Evolutionary conservation across 2,888 invertebrate genomes (phyloP).

Genomic region (Scelioninae gen. 1): DNA sequence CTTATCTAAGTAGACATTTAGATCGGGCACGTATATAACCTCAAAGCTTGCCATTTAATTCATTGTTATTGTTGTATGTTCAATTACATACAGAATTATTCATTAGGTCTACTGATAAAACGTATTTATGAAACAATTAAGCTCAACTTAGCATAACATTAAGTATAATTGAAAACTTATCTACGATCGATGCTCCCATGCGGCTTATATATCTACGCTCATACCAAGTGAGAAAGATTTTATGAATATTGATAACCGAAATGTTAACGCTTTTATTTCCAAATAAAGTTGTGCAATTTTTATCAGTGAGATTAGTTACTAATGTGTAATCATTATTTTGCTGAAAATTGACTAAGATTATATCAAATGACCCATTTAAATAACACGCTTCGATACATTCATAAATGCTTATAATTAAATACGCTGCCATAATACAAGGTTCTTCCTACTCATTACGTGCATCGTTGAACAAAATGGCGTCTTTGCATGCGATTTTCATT

Average conservation of each 20-base stretch:
- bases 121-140: constrained; percentile 72
- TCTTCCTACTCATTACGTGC: constrained; percentile 57
- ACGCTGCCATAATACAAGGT: constrained; percentile 45
- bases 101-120: constrained; percentile 54
- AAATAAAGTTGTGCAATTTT: constrained; percentile 7
- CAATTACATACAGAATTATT: constrained; percentile 56
- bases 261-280: constrained; percentile 1
- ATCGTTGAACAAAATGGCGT: constrained; percentile 58
- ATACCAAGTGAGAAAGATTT: constrained; percentile 23
- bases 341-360: constrained; percentile 76
- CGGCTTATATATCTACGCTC: constrained; percentile 8
- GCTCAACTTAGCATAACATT: constrained; percentile 66
- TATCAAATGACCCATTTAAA: constrained; percentile 76
- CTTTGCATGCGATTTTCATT: constrained; percentile 48
- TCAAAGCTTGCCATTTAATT: constrained; percentile 48
- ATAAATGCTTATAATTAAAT: constrained; percentile 63
- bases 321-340: constrained; percentile 76
- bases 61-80: constrained; percentile 57
- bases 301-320: constrained; percentile 7
- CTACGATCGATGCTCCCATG: constrained; percentile 59
- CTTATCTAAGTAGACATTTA: constrained; percentile 49
- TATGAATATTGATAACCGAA: constrained; percentile 45
- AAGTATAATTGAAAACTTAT: constrained; percentile 71
- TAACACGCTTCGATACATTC: constrained; percentile 59
- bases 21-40: constrained; percentile 43